Percentiles rank a stretch among this genome's conserved stretches.
phyloP scores from a whole-genome alignment of 2,888 invertebrate genomes.

The Yponomeuta sedellus region DNA sequence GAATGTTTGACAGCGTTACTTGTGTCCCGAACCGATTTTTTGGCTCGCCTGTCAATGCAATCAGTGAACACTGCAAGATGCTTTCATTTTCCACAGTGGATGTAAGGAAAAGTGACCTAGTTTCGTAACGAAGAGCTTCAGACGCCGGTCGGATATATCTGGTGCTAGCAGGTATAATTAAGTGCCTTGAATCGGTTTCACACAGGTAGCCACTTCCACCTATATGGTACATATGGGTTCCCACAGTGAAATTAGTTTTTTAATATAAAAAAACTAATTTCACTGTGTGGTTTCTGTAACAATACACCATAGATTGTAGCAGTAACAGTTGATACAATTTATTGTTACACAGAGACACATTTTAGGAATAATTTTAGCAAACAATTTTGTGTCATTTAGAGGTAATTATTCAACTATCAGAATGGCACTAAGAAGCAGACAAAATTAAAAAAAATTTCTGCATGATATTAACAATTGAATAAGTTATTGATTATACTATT shows the following conservation, averaged over 20 bases:
- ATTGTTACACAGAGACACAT: too few relatives aligned
- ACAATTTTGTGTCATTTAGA: too few relatives aligned
- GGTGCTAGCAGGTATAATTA: neutral
- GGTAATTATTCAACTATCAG: too few relatives aligned
- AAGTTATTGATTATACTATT: too few relatives aligned
- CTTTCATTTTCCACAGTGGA: neutral
- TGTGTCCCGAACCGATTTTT: neutral
- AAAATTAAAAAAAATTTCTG: too few relatives aligned
- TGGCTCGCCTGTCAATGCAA: neutral
- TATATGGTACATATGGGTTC: neutral
- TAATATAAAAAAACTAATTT: neutral
- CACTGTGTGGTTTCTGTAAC: neutral
- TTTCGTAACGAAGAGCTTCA: neutral
- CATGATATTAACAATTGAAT: too few relatives aligned
- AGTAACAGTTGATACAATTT: too few relatives aligned
- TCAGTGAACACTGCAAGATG: neutral
- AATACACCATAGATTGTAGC: neutral
- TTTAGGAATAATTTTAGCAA: too few relatives aligned
- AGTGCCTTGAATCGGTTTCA: neutral
- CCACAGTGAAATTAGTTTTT: conserved; percentile 1
- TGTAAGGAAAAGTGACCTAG: conserved; percentile 6
- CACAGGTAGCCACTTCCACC: neutral
- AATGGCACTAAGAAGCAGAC: too few relatives aligned
- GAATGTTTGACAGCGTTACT: conserved; percentile 23
- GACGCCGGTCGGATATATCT: neutral